These are phyloP conservation scores for Callimorpha dominula DNA, from an alignment of 2,888 invertebrate species.

Conservation along the genomic window DNA sequence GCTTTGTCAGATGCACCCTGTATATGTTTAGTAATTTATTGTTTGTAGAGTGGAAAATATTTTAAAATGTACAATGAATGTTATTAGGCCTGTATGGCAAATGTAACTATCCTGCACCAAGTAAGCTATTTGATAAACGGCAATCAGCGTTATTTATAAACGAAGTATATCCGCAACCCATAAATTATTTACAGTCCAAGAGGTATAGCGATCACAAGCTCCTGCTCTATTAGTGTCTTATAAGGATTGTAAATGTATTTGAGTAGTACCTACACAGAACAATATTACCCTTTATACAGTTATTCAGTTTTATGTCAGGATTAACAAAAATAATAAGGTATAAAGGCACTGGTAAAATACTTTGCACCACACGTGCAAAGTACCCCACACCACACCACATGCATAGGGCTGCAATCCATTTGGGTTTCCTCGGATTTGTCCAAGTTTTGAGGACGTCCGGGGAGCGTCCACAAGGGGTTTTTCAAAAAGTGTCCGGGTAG, in stretches of 20 bases:
- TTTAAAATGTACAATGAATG: not conserved
- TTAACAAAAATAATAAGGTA: not conserved
- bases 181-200: not conserved
- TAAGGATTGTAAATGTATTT: not conserved
- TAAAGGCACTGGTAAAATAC: not conserved
- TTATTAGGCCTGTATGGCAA: not conserved
- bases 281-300: not conserved
- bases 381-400: too few relatives aligned
- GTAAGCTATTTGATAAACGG: too few relatives aligned
- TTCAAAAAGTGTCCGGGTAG: too few relatives aligned
- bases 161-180: not conserved
- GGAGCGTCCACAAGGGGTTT: too few relatives aligned
- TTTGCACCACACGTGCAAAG: slow-evolving; percentile 10
- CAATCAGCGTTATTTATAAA: not conserved
- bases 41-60: not conserved
- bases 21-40: not conserved
- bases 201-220: too few relatives aligned
- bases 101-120: not conserved
- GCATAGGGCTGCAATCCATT: too few relatives aligned
- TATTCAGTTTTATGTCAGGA: not conserved
- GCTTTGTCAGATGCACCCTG: too few relatives aligned
- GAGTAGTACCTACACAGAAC: not conserved
- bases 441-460: too few relatives aligned
- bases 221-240: too few relatives aligned
- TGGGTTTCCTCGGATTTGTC: too few relatives aligned